phyloP scores from a whole-genome alignment of 2,797 vertebrate genomes.

The Oreochromis grahami region DNA sequence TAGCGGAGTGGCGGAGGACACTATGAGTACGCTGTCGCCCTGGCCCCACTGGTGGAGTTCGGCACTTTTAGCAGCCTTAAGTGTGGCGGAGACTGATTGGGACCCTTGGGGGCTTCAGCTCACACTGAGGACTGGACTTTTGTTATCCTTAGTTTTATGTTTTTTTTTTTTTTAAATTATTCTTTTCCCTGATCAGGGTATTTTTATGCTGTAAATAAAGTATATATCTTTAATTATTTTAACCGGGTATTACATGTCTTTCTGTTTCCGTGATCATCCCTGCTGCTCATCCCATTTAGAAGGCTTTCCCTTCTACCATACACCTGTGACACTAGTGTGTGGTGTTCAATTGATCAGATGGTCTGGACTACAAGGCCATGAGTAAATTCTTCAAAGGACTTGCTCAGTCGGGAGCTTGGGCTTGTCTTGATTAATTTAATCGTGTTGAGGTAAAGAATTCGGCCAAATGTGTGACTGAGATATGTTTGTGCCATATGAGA shows the following conservation, averaged over 20 bases:
- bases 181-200: neutral
- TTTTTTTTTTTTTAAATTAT: neutral
- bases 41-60: neutral
- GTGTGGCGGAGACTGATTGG: neutral
- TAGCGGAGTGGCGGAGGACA: neutral
- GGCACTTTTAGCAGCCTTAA: neutral
- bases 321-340: conserved; percentile 78
- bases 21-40: neutral
- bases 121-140: neutral
- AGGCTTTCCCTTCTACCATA: neutral
- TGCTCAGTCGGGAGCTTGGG: conserved; percentile 92
- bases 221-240: neutral
- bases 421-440: conserved; percentile 96
- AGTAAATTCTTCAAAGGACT: conserved; percentile 96
- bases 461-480: neutral
- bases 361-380: conserved; percentile 95
- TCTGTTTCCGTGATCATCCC: neutral
- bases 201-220: neutral
- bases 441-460: conserved; percentile 85
- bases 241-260: neutral
- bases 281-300: neutral
- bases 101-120: neutral
- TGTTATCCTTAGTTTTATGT: neutral
- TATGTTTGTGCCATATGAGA: neutral
- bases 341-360: conserved; percentile 95